Conservation (phyloP, 2,888 invertebrate genomes). For the Ichneumon xanthorius region DNA sequence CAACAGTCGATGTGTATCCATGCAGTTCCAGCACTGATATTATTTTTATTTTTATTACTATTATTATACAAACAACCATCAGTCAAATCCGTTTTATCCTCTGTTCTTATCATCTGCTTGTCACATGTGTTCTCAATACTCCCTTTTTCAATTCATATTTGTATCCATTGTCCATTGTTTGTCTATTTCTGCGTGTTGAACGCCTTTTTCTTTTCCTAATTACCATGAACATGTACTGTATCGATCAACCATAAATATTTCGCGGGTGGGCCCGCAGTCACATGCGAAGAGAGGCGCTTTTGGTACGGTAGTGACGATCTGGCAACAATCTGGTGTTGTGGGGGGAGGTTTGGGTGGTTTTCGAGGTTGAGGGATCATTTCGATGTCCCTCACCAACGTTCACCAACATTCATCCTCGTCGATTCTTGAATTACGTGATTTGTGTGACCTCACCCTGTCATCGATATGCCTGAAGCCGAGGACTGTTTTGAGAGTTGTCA, state of each 20-base stretch:
- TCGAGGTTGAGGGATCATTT: slow-evolving; percentile 37
- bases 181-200: neutral
- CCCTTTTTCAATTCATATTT: neutral
- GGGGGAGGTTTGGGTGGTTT: neutral
- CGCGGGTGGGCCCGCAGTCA: slow-evolving; percentile 8
- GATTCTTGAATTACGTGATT: slow-evolving; percentile 60
- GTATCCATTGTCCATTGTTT: neutral
- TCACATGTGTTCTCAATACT: neutral
- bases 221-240: neutral
- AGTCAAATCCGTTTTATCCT: neutral
- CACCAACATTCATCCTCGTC: slow-evolving; percentile 59
- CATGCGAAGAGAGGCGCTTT: slow-evolving; percentile 4
- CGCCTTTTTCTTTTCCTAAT: neutral
- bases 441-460: slow-evolving; percentile 69
- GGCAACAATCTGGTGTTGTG: slow-evolving; percentile 16
- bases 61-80: slow-evolving; percentile 33
- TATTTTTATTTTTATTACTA: slow-evolving; percentile 11
- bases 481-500: slow-evolving; percentile 28
- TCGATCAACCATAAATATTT: slow-evolving; percentile 28
- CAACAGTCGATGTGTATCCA: slow-evolving; percentile 37
- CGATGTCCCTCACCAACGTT: slow-evolving; percentile 45
- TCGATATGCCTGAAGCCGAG: slow-evolving; percentile 66
- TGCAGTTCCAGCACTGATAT: slow-evolving; percentile 35
- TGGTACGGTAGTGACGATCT: slow-evolving; percentile 26
- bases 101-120: slow-evolving; percentile 1